Evolutionary conservation across 2,888 invertebrate species (phyloP), one percentile per base, ranked within the genome.

Genomic region (Eupithecia insigniata): DNA sequence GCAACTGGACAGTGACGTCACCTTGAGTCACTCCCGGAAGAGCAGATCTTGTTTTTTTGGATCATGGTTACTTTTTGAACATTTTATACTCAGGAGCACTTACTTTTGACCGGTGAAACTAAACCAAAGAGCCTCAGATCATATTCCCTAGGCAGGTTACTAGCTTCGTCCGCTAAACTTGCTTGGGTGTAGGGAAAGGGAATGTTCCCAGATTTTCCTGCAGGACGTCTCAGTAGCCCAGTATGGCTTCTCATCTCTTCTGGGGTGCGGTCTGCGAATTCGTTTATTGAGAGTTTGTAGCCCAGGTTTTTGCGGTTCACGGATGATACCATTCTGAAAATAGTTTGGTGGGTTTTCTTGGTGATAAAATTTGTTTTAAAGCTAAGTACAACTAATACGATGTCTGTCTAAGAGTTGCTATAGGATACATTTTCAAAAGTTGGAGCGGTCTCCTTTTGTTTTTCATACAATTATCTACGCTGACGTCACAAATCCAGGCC

Each of bases 261-360:
- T 3, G 84, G 84, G 26, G 90, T 90, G 30, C 84, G 87, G 68
- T 92, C 92, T 61, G 91, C 82, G 51, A 92, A 89, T n/a, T 90
- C 79, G 74, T 90, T 92, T 16, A 92, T 77, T 2, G 84, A 72
- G 0, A 92, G 84, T 73, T 85, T 90, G 76, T 87, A 92, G 3
- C 87, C 83, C 30, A 85, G 81, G 32, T 91, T 88, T 65, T 83
- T 81, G 8, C 82, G 81, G 65, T 90, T 92, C 34, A 79, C 84
- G 16, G 79, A 75, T 6, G 79, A 74, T 3, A 92, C 80, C 2
- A 64, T 2, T 7, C 62, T 62, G 62, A 62, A 34, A 60, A 10
- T n/a, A 43, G 7, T 0, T n/a, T 18, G 18, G 43, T 6, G 10
- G 7, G 34, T 34, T 62, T n/a, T 62, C 14, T 36, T 32, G n/a